Base-by-base conservation (phyloP, 2,888 invertebrate genomes). In the Polymixis lichenea region DNA sequence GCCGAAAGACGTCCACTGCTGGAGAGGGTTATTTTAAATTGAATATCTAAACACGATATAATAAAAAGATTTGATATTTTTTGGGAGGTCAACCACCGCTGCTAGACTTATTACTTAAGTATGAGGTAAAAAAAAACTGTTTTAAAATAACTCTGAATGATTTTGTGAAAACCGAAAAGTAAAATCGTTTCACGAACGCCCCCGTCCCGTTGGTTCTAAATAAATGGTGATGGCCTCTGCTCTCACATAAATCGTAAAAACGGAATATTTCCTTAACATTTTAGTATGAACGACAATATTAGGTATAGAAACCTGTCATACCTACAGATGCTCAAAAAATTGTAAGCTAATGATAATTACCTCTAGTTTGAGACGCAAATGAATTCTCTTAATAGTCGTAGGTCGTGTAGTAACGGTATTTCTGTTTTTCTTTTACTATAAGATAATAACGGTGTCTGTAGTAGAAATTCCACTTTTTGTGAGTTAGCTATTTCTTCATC, bases 181-280 rank as follows among this genome's bases (percentile, higher is more conserved):
- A 56, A 43, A 43, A 11, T 64, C 38, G 22, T 25, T 28, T 43
- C 22, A n/a, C 56, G 38, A 3, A 0, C 64, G 77, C 2, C 19
- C 19, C 2, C 65, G 53, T 66, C 22, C 9, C 81, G 84, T 72
- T 5, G 22, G 0, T 13, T 46, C 6, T 80, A 75, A 85, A 77
- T 9, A 53, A 28, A 13, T 28, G 1, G n/a, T 38, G 22, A 61
- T 79, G 65, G 28, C 53, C n/a, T 69, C 49, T 49, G n/a, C 28
- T 38, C 25, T 76, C 58, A 43, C 19, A 60, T 70, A 71, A 67
- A 65, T 69, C 53, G n/a, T 60, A 68, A 74, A 73, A 55, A 56
- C 55, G 1, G 1, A 64, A 28, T 74, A 75, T 81, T n/a, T 85
- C 74, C 76, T 83, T 77, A 75, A 77, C n/a, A 73, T 77, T 80